Evolutionary conservation across 2,888 invertebrate genomes (phyloP), one percentile per base, ranked within the genome.

Genomic region (Plebejus anna): DNA sequence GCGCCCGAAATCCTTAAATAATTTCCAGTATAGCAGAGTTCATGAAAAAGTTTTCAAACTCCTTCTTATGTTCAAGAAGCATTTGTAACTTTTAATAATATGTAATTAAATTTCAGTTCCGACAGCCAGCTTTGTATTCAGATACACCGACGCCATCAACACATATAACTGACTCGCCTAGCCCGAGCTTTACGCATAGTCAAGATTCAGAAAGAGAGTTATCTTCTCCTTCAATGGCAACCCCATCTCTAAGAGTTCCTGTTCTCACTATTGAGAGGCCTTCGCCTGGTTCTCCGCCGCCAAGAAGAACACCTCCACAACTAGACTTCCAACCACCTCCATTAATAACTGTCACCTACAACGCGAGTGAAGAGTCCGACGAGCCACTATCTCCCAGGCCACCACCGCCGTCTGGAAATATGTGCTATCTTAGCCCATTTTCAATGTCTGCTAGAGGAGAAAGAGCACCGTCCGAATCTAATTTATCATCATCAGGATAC

Each of bases 401-500:
- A 0, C 94, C 94, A 36, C 93, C 91, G 47, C 94, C 92, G 11
- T 93, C 92, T 4, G 90, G 89, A 38, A 94, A 94, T 55, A 96
- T 97, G 96, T 96, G 96, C 82, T 97, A 97, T 84, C 88, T 97
- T 22, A 97, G 96, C 86, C 97, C 97, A 0, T 97, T 97, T 86
- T 95, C 96, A 0, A 96, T 96, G 95, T 95, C 96, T 71, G 95
- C 95, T 1, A 91, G 96, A 80, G 96, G 96, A 16, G 96, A 97
- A 83, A 94, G 97, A 81, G 96, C 96, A 1, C 96, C 97, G 16
- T 97, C 97, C 0, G 97, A 97, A 89, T 97, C 97, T 2, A 97
- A 97, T 87, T 91, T 97, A 66, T 97, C 97, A 80, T 97, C 97
- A 9, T 97, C 97, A 0, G 97, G 97, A 9, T 97, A 97, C 86